Base-by-base conservation (phyloP, 1,140 invertebrate genomes). In the Sogatella furcifera region DNA sequence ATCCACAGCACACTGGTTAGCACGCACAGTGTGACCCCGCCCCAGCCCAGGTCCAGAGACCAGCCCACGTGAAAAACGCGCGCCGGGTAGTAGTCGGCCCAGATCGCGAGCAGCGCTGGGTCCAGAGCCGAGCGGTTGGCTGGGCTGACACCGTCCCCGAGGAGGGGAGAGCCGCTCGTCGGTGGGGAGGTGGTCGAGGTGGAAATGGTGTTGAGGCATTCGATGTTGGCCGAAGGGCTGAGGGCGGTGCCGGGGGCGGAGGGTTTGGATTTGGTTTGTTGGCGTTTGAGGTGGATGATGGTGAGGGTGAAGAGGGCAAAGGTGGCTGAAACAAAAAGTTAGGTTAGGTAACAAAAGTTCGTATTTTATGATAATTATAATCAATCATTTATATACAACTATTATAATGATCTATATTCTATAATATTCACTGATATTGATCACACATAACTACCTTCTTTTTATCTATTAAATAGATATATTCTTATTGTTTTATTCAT, bases 301-400 rank as follows among this genome's bases (percentile, higher is more conserved):
- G 88, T 88, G 53, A 94, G 74, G 0, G 89, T 91, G 74, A 95
- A 94, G 53, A 91, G 79, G 28, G 89, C 89, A 69, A 95, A 95
- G 0, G 89, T 82, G 28, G 89, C 89, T 92, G 78, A 10, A 81
- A 82, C 66, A 67, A 62, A 66, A 60, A 69, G 22, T 68, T 28
- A 28, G 24, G 24, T 28, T 28, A 28, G 24, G 24, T 28, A n/a
- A n/a, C n/a, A n/a, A n/a, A n/a, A n/a, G n/a, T n/a, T n/a, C n/a
- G n/a, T n/a, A n/a, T n/a, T n/a, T n/a, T n/a, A n/a, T n/a, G n/a
- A n/a, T n/a, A n/a, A n/a, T n/a, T n/a, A n/a, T n/a, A n/a, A 28
- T 28, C 24, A 28, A 28, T 28, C 24, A 28, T 4, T 28, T 28
- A 42, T n/a, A n/a, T n/a, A n/a, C n/a, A n/a, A n/a, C n/a, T n/a